Conservation (phyloP, 2,888 invertebrate genomes). For the Cabera pusaria region DNA sequence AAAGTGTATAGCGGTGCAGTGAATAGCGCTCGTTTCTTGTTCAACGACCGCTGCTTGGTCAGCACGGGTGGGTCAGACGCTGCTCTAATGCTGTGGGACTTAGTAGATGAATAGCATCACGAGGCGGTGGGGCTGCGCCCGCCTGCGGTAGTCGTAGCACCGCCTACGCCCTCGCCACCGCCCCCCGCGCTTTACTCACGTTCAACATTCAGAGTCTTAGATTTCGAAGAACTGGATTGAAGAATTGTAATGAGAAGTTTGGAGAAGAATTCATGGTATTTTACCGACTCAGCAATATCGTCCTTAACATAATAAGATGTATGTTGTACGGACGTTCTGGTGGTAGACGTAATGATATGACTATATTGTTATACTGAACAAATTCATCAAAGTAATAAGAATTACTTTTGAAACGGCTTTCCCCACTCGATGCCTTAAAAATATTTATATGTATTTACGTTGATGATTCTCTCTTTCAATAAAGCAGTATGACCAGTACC, state of each 20-base stretch:
- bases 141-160: conserved; percentile 65
- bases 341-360: too few relatives aligned
- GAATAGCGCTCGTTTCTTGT: conserved; percentile 91
- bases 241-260: conserved; percentile 21
- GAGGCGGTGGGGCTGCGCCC: conserved; percentile 57
- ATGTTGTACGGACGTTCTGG: too few relatives aligned
- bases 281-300: conserved; percentile 3
- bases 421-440: too few relatives aligned
- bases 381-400: too few relatives aligned
- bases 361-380: too few relatives aligned
- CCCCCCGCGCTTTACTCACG: conserved; percentile 49
- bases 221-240: conserved; percentile 74
- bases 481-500: not conserved
- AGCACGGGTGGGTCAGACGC: conserved; percentile 95
- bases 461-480: conserved; percentile 2
- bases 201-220: conserved; percentile 64
- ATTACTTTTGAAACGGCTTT: too few relatives aligned
- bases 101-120: conserved; percentile 89
- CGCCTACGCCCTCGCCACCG: conserved; percentile 70
- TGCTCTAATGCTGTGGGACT: conserved; percentile 95
- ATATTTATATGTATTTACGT: too few relatives aligned
- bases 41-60: conserved; percentile 93
- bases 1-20: conserved; percentile 94
- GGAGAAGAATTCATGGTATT: conserved; percentile 22
- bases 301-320: too few relatives aligned